phyloP scores from a whole-genome alignment of 2,797 vertebrate species.

The Cossypha polioptera region DNA sequence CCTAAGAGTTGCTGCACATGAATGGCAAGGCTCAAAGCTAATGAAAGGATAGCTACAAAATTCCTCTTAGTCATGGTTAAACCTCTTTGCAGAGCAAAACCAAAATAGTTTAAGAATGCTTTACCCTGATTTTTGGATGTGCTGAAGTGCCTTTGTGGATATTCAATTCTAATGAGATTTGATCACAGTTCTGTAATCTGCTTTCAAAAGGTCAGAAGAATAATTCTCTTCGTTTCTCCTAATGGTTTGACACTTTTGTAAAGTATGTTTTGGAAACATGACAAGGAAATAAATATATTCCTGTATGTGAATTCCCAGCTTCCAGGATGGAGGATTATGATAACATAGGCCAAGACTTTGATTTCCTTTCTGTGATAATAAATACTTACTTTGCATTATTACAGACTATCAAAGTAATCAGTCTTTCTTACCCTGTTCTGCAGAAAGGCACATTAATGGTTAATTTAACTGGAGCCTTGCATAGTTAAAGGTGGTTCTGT shows the following conservation, averaged over 20 bases:
- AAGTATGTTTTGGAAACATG: background rate
- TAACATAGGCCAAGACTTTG: background rate
- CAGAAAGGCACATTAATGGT: background rate
- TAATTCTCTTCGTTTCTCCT: background rate
- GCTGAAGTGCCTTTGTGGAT: background rate
- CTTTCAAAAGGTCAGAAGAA: background rate
- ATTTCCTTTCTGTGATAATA: background rate
- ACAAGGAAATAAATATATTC: background rate
- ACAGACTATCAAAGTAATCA: background rate
- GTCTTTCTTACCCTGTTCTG: background rate
- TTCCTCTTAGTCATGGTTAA: background rate
- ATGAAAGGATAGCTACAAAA: background rate
- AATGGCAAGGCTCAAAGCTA: background rate
- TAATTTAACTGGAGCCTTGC: background rate
- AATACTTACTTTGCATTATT: background rate
- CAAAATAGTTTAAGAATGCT: background rate
- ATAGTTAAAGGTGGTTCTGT: background rate
- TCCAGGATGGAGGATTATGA: background rate
- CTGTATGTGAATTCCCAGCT: background rate
- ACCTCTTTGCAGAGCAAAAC: background rate
- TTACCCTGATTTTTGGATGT: background rate
- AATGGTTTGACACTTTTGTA: background rate
- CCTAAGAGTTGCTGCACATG: background rate
- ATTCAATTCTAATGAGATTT: background rate
- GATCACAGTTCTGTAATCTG: background rate